Base-by-base conservation (phyloP, 2,888 invertebrate genomes). In the Acleris emargana region DNA sequence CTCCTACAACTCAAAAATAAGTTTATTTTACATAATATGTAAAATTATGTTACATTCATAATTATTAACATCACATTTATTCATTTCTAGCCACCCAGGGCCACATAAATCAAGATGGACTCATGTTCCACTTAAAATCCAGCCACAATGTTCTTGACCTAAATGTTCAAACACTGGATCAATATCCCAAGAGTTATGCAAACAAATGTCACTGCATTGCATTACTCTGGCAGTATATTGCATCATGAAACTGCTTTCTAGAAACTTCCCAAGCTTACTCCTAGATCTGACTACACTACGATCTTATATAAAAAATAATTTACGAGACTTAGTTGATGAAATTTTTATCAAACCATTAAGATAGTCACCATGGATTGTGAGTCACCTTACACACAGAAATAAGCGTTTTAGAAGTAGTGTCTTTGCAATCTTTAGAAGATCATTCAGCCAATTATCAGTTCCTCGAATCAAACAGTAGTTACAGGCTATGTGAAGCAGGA, bases 151-250 rank as follows among this genome's bases (percentile, higher is more conserved):
- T 62, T 62, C 68, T 66, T 70, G 70, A 70, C 70, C 70, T 66
- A 70, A 60, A 42, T 64, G 62, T 63, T 66, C 60, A 42, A 32
- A 20, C 63, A 55, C 47, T 69, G 70, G 69, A 70, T 69, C 70
- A 70, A 69, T 70, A 70, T 63, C 53, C 49, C 59, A 67, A 66
- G 43, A 57, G 66, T 66, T 66, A 66, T 61, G 66, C 62, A 66
- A 66, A 66, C 66, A 52, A 50, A 58, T 57, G 57, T 22, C 42
- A 51, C 66, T 57, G 66, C 66, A 66, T 52, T 66, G 60, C 60
- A 66, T 52, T 55, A 45, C 38, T 66, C 16, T 25, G 45, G 22
- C 57, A 18, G 13, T 7, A 17, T 47, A 66, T 51, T 64, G 64
- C 64, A 64, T 16, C 51, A 38, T 55, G 55, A 32, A 64, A 20